Conservation (phyloP, 2,888 invertebrate species). For the Alsophila aescularia region DNA sequence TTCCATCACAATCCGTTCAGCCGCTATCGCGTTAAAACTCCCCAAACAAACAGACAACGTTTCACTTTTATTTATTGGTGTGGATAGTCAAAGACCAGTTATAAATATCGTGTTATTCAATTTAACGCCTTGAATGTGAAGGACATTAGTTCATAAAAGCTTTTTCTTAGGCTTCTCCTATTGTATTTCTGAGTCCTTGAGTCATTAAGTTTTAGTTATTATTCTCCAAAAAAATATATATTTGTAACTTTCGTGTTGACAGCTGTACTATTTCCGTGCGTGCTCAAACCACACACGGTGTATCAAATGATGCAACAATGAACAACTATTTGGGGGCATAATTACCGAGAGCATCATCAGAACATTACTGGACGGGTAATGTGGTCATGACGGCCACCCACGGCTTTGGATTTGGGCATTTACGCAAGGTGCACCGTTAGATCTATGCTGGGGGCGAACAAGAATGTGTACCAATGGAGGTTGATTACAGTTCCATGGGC, state of each 20-base stretch:
- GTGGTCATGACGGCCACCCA: constrained; percentile 56
- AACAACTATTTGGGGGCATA: constrained; percentile 70
- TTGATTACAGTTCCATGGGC: constrained; percentile 15
- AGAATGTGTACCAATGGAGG: constrained; percentile 36
- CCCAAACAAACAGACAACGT: no score
- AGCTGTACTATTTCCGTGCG: constrained; percentile 14
- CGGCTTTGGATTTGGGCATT: constrained; percentile 46
- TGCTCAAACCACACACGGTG: constrained; percentile 66
- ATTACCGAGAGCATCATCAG: constrained; percentile 71
- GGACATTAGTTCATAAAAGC: no score
- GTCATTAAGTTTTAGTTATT: neutral
- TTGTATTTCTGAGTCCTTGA: neutral
- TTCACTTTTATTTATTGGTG: no score
- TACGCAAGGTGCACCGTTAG: constrained; percentile 29
- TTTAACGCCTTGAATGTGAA: no score
- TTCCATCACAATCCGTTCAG: no score
- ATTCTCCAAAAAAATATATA: neutral
- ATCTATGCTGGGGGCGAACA: constrained; percentile 28
- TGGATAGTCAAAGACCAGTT: no score
- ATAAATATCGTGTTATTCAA: no score
- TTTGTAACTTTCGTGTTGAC: constrained; percentile 17
- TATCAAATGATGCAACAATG: constrained; percentile 52
- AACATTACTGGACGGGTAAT: constrained; percentile 58
- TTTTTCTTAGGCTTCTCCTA: no score
- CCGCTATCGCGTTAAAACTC: no score